Percentiles rank a stretch among this genome's conserved stretches.
Conservation (phyloP, 2,113 vertebrate species). For the Scartelaos histophorus region DNA sequence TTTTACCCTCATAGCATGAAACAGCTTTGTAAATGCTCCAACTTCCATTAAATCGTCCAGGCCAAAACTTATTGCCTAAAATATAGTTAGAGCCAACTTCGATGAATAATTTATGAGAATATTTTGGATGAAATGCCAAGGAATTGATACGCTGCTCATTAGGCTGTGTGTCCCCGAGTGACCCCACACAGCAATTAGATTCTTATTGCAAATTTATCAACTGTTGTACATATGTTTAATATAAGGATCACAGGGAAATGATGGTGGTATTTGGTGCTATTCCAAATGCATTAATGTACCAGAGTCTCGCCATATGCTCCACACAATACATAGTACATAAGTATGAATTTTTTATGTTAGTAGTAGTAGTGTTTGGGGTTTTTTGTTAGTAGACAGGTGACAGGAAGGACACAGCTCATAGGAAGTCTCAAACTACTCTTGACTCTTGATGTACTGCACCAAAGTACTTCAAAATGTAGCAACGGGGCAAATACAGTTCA, state of each 20-base stretch:
- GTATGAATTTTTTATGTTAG: no score
- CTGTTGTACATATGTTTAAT: background rate
- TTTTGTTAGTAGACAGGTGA: no score
- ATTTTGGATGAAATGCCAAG: slow-evolving; percentile 20
- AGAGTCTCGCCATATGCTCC: background rate
- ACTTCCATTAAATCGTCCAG: slow-evolving; percentile 44
- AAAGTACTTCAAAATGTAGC: no score
- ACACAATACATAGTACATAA: background rate
- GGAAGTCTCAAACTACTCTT: no score
- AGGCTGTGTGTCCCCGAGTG: background rate
- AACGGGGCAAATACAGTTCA: no score
- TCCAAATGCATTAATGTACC: background rate
- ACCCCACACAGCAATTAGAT: background rate
- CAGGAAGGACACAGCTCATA: no score
- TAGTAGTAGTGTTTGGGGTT: no score
- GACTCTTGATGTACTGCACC: no score
- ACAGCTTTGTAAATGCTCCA: slow-evolving; percentile 36
- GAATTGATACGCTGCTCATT: slow-evolving; percentile 3
- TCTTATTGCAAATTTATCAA: background rate
- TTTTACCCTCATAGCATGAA: slow-evolving; percentile 3
- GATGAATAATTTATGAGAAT: slow-evolving; percentile 43
- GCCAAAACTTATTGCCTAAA: slow-evolving; percentile 38
- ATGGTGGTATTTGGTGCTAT: background rate
- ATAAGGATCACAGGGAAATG: background rate
- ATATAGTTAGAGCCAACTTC: slow-evolving; percentile 36